phyloP scores from a whole-genome alignment of 2,888 invertebrate species.

The Schizotus pectinicornis region DNA sequence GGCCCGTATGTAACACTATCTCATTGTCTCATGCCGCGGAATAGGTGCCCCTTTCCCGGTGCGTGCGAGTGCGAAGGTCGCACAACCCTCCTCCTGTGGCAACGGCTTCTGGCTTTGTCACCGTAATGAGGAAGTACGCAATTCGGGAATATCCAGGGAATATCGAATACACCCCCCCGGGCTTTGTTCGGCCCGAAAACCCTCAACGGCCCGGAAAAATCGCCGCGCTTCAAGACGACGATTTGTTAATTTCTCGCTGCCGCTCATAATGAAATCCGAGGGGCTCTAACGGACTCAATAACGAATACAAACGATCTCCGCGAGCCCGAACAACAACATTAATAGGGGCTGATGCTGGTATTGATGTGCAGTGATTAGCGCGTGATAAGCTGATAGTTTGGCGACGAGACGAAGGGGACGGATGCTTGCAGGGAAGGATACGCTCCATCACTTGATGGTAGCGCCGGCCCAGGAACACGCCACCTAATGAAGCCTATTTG shows the following conservation, averaged over 20 bases:
- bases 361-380: slow-evolving; percentile 44
- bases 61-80: slow-evolving; percentile 23
- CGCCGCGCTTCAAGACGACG: too few species aligned
- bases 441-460: slow-evolving; percentile 26
- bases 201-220: too few species aligned
- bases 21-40: slow-evolving; percentile 43
- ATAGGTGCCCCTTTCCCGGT: slow-evolving; percentile 21
- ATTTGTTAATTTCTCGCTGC: too few species aligned
- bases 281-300: too few species aligned
- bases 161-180: background rate
- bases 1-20: slow-evolving; percentile 51
- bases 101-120: slow-evolving; percentile 23
- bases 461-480: slow-evolving; percentile 16
- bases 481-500: slow-evolving; percentile 31
- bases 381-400: slow-evolving; percentile 39
- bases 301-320: too few species aligned
- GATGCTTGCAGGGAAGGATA: slow-evolving; percentile 15
- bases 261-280: too few species aligned
- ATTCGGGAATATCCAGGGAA: slow-evolving; percentile 10
- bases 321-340: slow-evolving; percentile 15
- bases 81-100: slow-evolving; percentile 7
- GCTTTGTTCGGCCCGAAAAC: background rate
- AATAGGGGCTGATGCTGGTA: slow-evolving; percentile 37
- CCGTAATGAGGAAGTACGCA: slow-evolving; percentile 27
- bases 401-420: slow-evolving; percentile 10